phyloP scores from a whole-genome alignment of 2,113 vertebrate genomes.

The Melanerpes aurifrons region DNA sequence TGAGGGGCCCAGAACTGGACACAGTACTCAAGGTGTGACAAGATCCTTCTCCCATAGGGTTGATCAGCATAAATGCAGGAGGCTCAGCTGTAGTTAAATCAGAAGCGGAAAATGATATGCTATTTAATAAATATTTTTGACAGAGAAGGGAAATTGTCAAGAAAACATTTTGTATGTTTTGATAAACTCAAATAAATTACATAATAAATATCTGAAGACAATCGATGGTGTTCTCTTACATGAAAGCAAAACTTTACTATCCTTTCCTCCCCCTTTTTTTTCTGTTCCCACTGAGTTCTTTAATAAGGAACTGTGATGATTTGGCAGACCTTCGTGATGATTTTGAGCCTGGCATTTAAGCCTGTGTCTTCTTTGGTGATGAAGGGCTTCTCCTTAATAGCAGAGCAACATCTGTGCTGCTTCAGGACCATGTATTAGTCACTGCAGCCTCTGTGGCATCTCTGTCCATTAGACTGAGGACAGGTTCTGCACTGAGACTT shows the following conservation, averaged over 20 bases:
- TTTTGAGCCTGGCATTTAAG: neutral
- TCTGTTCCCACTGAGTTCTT: neutral
- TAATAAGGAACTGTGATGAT: neutral
- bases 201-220: neutral
- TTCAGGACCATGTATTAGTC: rapidly evolving
- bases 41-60: neutral
- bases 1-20: no score
- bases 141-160: neutral
- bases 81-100: neutral
- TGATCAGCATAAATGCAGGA: neutral
- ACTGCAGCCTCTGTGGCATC: neutral
- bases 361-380: neutral
- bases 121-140: neutral
- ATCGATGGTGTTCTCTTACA: neutral
- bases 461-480: neutral
- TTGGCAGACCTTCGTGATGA: neutral
- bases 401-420: neutral
- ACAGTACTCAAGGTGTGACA: no score
- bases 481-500: neutral
- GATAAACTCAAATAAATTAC: neutral
- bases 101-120: neutral
- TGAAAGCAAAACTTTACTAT: neutral
- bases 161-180: neutral
- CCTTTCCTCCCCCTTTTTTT: neutral
- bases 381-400: neutral